Base-by-base conservation (phyloP, 1,140 invertebrate species). In the Orchestia grillus region DNA sequence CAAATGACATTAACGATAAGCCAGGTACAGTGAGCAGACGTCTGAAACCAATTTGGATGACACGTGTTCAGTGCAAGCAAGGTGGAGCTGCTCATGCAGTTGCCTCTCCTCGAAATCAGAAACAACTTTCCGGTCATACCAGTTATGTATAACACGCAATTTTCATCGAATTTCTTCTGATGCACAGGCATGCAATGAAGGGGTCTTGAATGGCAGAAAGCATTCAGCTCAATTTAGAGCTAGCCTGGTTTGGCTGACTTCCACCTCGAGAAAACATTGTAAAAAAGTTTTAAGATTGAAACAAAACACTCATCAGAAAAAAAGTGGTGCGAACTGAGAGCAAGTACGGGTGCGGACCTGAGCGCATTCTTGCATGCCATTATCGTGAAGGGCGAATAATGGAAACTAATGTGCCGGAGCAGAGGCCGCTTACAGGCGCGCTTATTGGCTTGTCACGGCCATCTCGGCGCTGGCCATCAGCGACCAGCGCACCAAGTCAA, bases 341-440 rank as follows among this genome's bases (percentile, higher is more conserved):
- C 88, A 91, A 91, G 88, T 91, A 42, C 6, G 44, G 44, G 88
- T 91, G 88, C 88, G 44, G 88, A 28, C 43, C 92, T 94, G 92
- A 94, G 19, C 92, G 44, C 92, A 94, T 94, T 94, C 92, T 45
- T 94, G 92, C 92, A 47, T 94, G 92, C 43, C 44, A 94, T 94
- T 94, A 45, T 94, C 92, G 92, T 94, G 92, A 94, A 94, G 92
- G 44, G 43, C 92, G 92, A 94, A 94, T 94, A 94, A 94, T 94
- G 92, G 92, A 94, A 94, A 94, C 92, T 94, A 94, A 94, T 94
- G 92, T 40, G 43, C 44, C 11, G 36, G 43, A 42, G 43, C 44
- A 94, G 43, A 44, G 44, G 8, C 16, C 92, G 43, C 92, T 44
- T 44, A 44, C 44, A 94, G 92, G 11, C 44, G 43, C 92, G 40